These are phyloP conservation scores for Eumeta japonica DNA, from an alignment of 1,140 invertebrate genomes.

Conservation along the genomic window DNA sequence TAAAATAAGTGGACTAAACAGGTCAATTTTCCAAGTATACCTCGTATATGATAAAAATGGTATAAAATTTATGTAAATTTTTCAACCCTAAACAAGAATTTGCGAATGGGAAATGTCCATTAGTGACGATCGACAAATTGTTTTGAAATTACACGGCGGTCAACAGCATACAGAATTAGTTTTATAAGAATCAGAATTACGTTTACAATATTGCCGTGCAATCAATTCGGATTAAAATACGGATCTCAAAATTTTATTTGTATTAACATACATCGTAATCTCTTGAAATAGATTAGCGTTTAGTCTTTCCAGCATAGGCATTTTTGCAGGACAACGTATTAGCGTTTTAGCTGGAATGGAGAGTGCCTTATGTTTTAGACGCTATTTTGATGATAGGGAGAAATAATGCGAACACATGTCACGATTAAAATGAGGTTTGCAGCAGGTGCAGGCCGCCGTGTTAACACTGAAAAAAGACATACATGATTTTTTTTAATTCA, in stretches of 20 bases:
- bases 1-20: constrained; percentile 8
- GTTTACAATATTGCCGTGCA: constrained; percentile 43
- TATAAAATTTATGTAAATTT: constrained; percentile 27
- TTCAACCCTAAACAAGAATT: constrained; percentile 17
- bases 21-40: constrained; percentile 25
- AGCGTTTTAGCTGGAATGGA: constrained; percentile 17
- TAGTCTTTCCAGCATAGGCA: constrained; percentile 26
- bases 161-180: constrained; percentile 33
- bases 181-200: too few species aligned
- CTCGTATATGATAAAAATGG: constrained; percentile 31
- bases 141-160: constrained; percentile 16
- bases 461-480: constrained; percentile 6
- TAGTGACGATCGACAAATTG: constrained; percentile 24
- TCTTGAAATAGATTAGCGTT: constrained; percentile 31
- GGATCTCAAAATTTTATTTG: constrained; percentile 28
- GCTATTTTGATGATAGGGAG: constrained; percentile 14
- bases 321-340: constrained; percentile 35
- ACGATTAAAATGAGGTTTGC: background rate
- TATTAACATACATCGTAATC: constrained; percentile 27
- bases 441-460: constrained; percentile 5
- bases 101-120: constrained; percentile 15
- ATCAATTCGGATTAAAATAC: constrained; percentile 41
- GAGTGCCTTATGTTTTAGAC: constrained; percentile 16
- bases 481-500: constrained; percentile 8
- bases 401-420: background rate